Conservation (phyloP, 2,888 invertebrate species). For the Thyatira batis region DNA sequence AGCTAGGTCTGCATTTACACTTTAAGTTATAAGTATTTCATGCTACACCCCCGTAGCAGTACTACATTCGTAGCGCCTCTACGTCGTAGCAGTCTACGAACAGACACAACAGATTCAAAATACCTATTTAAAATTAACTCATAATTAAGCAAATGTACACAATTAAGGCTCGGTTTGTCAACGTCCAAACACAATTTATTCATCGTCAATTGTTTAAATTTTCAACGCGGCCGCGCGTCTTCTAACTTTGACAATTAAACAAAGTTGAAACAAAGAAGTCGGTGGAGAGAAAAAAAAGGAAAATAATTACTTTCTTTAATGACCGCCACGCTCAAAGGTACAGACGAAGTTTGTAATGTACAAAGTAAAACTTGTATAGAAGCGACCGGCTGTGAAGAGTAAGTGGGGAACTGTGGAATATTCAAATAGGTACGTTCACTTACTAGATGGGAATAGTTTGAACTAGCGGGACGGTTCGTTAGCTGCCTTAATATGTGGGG, state of each 20-base stretch:
- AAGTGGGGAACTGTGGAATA: background rate
- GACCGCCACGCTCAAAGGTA: conserved; percentile 49
- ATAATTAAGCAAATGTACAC: background rate
- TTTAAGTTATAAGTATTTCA: too few relatives aligned
- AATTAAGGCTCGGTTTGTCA: background rate
- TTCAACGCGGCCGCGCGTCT: conserved; percentile 33
- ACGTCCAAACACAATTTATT: conserved; percentile 17
- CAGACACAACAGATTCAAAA: background rate
- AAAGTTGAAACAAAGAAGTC: conserved; percentile 61
- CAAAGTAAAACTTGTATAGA: conserved; percentile 40
- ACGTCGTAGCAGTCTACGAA: too few relatives aligned
- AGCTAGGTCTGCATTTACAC: too few relatives aligned
- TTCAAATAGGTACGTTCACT: background rate
- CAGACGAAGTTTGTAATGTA: conserved; percentile 33
- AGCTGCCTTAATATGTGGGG: background rate
- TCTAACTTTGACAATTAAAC: conserved; percentile 74
- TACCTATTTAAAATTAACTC: background rate
- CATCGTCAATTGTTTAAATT: conserved; percentile 50
- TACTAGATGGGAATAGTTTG: background rate
- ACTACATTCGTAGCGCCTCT: background rate
- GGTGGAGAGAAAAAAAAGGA: conserved; percentile 47
- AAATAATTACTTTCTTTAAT: conserved; percentile 73
- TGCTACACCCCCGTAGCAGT: background rate
- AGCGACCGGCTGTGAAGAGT: conserved; percentile 15
- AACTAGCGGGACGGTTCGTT: background rate